Base-by-base conservation (phyloP, 2,888 invertebrate genomes). In the Aproaerema taeniolella region DNA sequence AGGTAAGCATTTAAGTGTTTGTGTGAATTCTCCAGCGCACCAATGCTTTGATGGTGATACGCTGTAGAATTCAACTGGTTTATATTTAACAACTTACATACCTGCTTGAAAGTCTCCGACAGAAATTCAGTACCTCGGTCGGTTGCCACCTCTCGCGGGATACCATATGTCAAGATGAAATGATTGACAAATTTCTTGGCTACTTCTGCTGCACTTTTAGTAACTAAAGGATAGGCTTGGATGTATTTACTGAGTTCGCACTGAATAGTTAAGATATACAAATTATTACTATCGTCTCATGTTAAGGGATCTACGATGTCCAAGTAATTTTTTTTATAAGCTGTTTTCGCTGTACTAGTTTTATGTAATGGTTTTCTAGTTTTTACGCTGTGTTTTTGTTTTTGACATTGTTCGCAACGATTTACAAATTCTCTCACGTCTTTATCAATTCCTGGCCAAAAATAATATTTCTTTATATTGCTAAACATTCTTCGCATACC, bases 381-480 rank as follows among this genome's bases (percentile, higher is more conserved):
- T 5, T 26, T 29, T 7, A 38, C 10, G 6, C 30, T 39, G 31
- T 41, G 30, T 29, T 45, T 50, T 34, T 46, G 41, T 24, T 24
- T 40, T 38, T 47, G 45, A 30, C 44, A 48, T 31, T 40, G 39
- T 8, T 36, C 29, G 31, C 45, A 48, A 6, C 30, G 10, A 33
- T 15, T 26, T n/a, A 49, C 46, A 38, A 31, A 52, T 5, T 39
- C 24, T 20, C 11, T 39, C 5, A 52, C 39, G 29, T 52, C 49
- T 8, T 42, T 30, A 12, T 38, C 41, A 13, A 55, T 34, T 6
- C 31, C 35, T 25, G 47, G 31, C 49, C 47, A 51, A 42, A 39
- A 49, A 28, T 48, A 50, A 37, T 46, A 44, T 34, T 34, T 49
- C 39, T 47, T 46, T 8, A 50, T 46, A 40, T 49, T 53, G 38